Base-by-base conservation (phyloP, 2,797 vertebrate species). In the Pempheris klunzingeri region DNA sequence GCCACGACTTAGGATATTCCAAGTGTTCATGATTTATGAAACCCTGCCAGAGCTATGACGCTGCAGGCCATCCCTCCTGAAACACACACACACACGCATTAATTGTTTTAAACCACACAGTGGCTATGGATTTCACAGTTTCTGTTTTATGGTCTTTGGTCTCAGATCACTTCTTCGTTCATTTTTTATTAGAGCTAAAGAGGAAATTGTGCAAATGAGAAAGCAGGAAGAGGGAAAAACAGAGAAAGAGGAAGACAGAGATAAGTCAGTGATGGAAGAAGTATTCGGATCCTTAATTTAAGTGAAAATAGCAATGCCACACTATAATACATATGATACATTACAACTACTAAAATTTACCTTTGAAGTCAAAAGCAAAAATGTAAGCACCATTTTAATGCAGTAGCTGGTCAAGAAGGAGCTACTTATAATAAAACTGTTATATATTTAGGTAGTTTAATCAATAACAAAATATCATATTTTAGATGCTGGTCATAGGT, bases 21-120 rank as follows among this genome's bases (percentile, higher is more conserved):
- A 5, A 22, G 61, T 78, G 65, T 87, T 86, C 85, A 82, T 76
- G 84, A 83, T 82, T 63, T 41, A 53, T 78, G 61, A 80, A 72
- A 69, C 44, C 20, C 28, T 71, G 83, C 85, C 90, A 88, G 70
- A 71, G 58, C 49, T 77, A 8, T 85, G 70, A 60, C 43, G 7
- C 68, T 28, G 52, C 52, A 3, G 24, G 60, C 70, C 11, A 0
- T 55, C 72, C 38, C 58, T 75, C 57, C 62, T 60, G 28, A 34
- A 67, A 62, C 30, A 22, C 59, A 62, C 22, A 17, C 53, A 65
- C 47, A 52, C 59, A 66, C 28, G 60, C 2, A 7, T 36, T 59
- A 32, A 64, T 71, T 72, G 34, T 60, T 65, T 11, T 60, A 57
- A 80, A 72, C 66, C 61, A 46, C 71, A 76, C 30, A 53, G 28